Evolutionary conservation across 2,888 invertebrate species (phyloP).

Genomic region (Caenorhabditis virilis): DNA sequence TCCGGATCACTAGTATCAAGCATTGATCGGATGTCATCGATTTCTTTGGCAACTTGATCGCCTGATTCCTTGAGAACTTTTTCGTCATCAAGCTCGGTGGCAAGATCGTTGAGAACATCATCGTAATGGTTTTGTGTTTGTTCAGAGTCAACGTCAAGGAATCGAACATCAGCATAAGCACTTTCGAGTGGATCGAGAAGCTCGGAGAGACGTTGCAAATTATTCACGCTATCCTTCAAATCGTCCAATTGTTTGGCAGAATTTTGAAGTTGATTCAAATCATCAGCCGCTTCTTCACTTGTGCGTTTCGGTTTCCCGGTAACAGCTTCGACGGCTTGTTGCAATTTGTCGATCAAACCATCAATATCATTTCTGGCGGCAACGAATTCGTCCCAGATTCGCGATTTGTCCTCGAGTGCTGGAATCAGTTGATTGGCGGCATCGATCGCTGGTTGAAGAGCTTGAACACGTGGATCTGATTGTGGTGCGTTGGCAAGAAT

Average conservation of each 20-base stretch:
- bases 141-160: constrained; percentile 56
- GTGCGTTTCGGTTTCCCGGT: constrained; percentile 8
- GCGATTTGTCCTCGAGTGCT: constrained; percentile 1
- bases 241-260: constrained; percentile 17
- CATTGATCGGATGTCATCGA: constrained; percentile 11
- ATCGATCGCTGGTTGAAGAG: not conserved
- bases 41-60: constrained; percentile 32
- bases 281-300: constrained; percentile 12
- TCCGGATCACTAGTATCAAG: constrained; percentile 3
- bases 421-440: constrained; percentile 8
- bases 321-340: not conserved
- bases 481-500: constrained; percentile 5
- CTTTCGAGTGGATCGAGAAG: constrained; percentile 51
- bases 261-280: constrained; percentile 9
- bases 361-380: constrained; percentile 5
- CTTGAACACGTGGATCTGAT: constrained; percentile 3
- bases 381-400: constrained; percentile 15
- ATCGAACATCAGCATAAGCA: constrained; percentile 54
- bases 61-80: constrained; percentile 36
- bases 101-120: constrained; percentile 40
- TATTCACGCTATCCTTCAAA: constrained; percentile 31
- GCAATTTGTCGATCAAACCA: constrained; percentile 6
- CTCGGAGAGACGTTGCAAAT: constrained; percentile 52
- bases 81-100: constrained; percentile 38
- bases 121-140: constrained; percentile 53